Conservation (phyloP, 2,888 invertebrate species). For the Phasia obesa region DNA sequence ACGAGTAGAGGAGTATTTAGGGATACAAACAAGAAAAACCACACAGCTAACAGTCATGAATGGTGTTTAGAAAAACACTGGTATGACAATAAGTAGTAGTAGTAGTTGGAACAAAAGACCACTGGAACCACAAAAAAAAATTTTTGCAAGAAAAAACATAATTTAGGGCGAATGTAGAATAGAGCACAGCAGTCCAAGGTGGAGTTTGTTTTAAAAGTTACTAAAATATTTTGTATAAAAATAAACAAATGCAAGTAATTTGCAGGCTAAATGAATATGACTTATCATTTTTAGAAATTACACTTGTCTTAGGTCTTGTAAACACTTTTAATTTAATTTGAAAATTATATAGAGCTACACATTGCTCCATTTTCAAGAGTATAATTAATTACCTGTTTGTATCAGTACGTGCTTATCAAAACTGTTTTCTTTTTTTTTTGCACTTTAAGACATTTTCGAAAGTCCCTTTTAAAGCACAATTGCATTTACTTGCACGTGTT, state of each 20-base stretch:
- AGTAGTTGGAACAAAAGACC: conserved; percentile 56
- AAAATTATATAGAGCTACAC: too few species aligned
- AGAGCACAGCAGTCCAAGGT: not conserved
- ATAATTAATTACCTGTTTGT: too few species aligned
- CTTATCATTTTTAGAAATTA: not conserved
- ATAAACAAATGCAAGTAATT: conserved; percentile 28
- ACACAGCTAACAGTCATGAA: conserved; percentile 60
- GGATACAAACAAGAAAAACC: conserved; percentile 42
- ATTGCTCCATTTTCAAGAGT: too few species aligned
- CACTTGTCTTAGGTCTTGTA: not conserved
- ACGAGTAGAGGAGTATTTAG: too few species aligned
- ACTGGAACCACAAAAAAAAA: conserved; percentile 61
- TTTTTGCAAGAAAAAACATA: conserved; percentile 28
- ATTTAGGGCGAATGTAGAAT: not conserved
- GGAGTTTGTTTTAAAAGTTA: conserved; percentile 23
- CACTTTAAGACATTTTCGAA: not conserved
- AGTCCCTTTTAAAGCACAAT: not conserved
- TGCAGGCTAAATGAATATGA: not conserved
- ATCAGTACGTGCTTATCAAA: not conserved
- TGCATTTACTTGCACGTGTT: not conserved
- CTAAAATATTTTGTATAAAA: conserved; percentile 35
- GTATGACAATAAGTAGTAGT: conserved; percentile 57
- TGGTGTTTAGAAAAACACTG: conserved; percentile 33
- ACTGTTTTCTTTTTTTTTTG: not conserved
- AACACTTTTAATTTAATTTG: too few species aligned